Evolutionary conservation across 2,888 invertebrate genomes (phyloP), one percentile per base, ranked within the genome.

Genomic region (Uloborus plumipes): DNA sequence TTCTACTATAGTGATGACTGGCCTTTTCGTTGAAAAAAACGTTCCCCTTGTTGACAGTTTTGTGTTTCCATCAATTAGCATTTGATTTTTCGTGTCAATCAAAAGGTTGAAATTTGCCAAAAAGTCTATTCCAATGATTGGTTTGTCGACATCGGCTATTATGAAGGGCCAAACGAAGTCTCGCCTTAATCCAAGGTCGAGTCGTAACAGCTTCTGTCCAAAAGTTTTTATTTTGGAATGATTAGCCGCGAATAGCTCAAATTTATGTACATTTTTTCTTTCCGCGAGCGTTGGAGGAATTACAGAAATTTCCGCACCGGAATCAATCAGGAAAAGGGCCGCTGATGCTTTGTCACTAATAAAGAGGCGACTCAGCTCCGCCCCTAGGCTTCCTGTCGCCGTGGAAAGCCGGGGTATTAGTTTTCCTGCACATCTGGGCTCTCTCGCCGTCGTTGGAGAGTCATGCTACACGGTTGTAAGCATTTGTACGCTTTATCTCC

Each of bases 61-160:
- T 26, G 26, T 26, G 4, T 26, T 26, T 53, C 53, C 16, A n/a
- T n/a, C n/a, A n/a, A n/a, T n/a, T n/a, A n/a, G 18, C 53, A 7
- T 53, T 16, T 18, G 69, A 55, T 70, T 70, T 70, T 70, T 70
- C n/a, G 22, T 71, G 53, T 67, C 67, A 49, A 80, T 22, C 20
- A 61, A 49, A 51, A 82, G 49, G 50, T 64, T 16, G 55, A 78
- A 78, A 16, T 77, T 70, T 39, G 61, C 31, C 51, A 70, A n/a
- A 62, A 86, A 85, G 51, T 86, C 85, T 14, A 80, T 78, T 26
- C 77, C 84, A n/a, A 85, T 82, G n/a, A 86, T 84, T 51, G 86
- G 84, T 65, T 67, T 55, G 14, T 55, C 31, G 58, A 85, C 75
- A 53, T 86, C 77, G 14, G 81, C 85, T 1, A 85, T 67, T 18